Evolutionary conservation across 2,113 vertebrate species (phyloP), one percentile per base, ranked within the genome.

Genomic region (Rhinoderma darwinii): DNA sequence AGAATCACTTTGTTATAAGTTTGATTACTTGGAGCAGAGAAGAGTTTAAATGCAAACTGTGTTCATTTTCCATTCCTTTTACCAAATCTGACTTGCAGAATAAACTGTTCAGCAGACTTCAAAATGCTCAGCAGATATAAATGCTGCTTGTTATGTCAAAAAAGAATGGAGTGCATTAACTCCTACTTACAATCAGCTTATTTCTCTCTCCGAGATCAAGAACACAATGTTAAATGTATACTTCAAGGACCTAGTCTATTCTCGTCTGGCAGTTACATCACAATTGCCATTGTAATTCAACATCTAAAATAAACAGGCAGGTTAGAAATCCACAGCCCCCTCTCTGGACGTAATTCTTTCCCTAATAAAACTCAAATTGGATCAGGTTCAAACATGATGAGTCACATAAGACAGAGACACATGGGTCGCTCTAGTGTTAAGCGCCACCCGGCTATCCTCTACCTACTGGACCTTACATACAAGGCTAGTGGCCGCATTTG

Each of bases 1-100:
- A 82, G 32, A 18, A 44, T 18, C 43, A 70, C 63, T 83, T 70
- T 83, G 61, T 83, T 83, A 70, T 47, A 70, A 51, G 81, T 83
- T 83, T 83, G 39, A 68, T 72, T 70, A 72, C 41, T 37, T 83
- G 61, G 22, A 43, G 39, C 25, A 79, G 30, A 79, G 7, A 78
- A 79, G 44, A 80, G 59, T 50, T 51, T 78, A 78, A 78, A 77
- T 63, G 74, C 37, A 80, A 86, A 73, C 50, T 27, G 85, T 80
- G 63, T 73, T 86, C 76, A 39, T 80, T 86, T 80, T 80, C 12
- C 44, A 80, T 56, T 86, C 75, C 76, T 72, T 86, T 86, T 86
- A 86, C 43, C 61, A 86, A 86, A 74, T 75, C 50, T 84, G 47
- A 84, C 51, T 84, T 72, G 84, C 84, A 86, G 76, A 86, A 86